These are phyloP conservation scores for Heliconius congener DNA, from an alignment of 1,140 invertebrate genomes.

Conservation along the genomic window DNA sequence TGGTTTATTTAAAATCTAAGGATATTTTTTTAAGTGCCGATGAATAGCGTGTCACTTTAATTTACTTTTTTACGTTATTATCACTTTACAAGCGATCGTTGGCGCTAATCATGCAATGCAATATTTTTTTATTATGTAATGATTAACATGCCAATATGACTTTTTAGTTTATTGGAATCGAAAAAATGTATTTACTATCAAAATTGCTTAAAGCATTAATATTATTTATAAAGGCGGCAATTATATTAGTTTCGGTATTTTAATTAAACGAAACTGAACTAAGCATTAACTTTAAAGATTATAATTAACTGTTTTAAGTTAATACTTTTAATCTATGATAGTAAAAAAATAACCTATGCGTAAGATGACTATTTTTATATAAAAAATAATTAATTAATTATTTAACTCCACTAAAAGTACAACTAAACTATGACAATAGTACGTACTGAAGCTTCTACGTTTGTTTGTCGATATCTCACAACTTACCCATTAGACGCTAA, in stretches of 20 bases:
- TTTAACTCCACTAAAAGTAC: neutral
- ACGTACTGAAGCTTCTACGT: slow-evolving; percentile 61
- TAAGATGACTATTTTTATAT: neutral
- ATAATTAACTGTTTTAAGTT: neutral
- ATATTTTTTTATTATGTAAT: neutral
- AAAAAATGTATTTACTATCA: neutral
- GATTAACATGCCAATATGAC: neutral
- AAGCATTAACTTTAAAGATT: neutral
- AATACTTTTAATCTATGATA: neutral
- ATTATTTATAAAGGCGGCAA: neutral
- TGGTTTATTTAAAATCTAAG: slow-evolving; percentile 7
- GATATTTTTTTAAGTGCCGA: neutral
- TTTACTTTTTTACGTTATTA: neutral
- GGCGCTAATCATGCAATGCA: slow-evolving; percentile 10
- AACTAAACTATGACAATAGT: neutral
- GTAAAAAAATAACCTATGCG: neutral
- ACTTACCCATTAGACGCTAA: slow-evolving; percentile 92
- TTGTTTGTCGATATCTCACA: slow-evolving; percentile 25
- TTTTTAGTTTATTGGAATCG: neutral
- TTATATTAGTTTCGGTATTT: neutral
- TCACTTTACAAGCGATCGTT: slow-evolving; percentile 18
- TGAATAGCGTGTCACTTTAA: slow-evolving; percentile 7
- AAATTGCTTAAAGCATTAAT: neutral
- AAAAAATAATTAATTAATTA: neutral
- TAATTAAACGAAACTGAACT: neutral